A percentile compares a stretch with the other conserved stretches of the same genome.
Conservation (phyloP, 2,888 invertebrate genomes). For the Limenitis arthemis region DNA sequence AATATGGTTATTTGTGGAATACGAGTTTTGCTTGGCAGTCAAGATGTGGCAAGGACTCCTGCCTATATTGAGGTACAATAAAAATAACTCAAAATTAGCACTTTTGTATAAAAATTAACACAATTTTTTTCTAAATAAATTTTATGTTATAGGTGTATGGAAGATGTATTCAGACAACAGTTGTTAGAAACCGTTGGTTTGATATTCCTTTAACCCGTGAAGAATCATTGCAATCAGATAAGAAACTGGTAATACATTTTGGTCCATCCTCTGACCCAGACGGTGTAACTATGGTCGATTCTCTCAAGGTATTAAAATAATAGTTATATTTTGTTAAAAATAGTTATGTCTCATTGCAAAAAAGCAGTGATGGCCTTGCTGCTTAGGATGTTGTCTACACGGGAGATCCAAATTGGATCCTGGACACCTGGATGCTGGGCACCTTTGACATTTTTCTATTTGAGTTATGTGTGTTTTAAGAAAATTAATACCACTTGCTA, state of each 20-base stretch:
- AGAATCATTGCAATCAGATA: conserved; percentile 93
- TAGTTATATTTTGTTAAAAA: not conserved
- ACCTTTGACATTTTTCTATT: too few relatives aligned
- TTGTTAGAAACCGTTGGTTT: conserved; percentile 91
- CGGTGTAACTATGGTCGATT: conserved; percentile 93
- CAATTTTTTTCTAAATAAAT: conserved; percentile 1
- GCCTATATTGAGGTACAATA: conserved; percentile 76
- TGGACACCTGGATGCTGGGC: too few relatives aligned
- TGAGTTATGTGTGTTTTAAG: too few relatives aligned
- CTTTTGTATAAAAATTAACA: not conserved
- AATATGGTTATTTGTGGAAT: conserved; percentile 93
- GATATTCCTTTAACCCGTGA: conserved; percentile 95
- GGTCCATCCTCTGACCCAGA: conserved; percentile 90
- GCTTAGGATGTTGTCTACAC: too few relatives aligned
- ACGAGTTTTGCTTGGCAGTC: conserved; percentile 88
- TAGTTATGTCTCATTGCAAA: too few relatives aligned
- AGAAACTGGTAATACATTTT: conserved; percentile 87
- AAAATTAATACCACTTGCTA: not conserved
- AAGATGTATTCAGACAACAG: conserved; percentile 78
- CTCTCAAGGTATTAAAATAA: conserved; percentile 79
- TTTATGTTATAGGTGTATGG: conserved; percentile 73
- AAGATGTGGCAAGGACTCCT: conserved; percentile 84
- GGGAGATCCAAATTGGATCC: too few relatives aligned
- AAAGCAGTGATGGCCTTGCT: too few relatives aligned
- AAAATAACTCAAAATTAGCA: not conserved